These are phyloP conservation scores for Pyrochroa serraticornis DNA, from an alignment of 2,888 invertebrate species.

Conservation along the genomic window DNA sequence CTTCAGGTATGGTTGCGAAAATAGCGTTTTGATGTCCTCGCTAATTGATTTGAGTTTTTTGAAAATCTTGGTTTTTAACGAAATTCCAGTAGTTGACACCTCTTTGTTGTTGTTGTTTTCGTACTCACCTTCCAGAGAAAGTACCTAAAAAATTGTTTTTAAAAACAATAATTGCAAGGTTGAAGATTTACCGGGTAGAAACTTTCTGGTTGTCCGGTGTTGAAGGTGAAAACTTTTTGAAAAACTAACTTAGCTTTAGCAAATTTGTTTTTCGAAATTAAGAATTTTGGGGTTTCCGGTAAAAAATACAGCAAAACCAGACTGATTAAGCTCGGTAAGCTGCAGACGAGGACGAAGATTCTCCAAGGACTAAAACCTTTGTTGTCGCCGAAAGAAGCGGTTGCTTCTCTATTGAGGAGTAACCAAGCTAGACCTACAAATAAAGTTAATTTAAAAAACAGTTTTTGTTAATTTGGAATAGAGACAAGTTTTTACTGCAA, in stretches of 20 bases:
- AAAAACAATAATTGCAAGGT: constrained; percentile 26
- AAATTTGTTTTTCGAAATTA: constrained; percentile 61
- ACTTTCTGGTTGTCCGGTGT: constrained; percentile 58
- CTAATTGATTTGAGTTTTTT: constrained; percentile 30
- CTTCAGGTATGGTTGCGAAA: constrained; percentile 62
- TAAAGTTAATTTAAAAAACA: constrained; percentile 16
- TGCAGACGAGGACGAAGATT: constrained; percentile 67
- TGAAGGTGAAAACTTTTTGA: constrained; percentile 62
- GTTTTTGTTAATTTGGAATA: background rate
- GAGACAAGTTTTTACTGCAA: constrained; percentile 29
- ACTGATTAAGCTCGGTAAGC: constrained; percentile 63
- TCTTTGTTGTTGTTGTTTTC: constrained; percentile 39
- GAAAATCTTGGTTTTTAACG: constrained; percentile 13
- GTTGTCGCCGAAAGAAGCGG: constrained; percentile 44
- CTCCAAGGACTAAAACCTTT: constrained; percentile 66
- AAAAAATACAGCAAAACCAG: constrained; percentile 61
- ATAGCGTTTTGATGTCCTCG: constrained; percentile 52
- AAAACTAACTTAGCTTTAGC: constrained; percentile 62
- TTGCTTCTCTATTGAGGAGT: constrained; percentile 48
- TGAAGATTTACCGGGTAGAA: constrained; percentile 60
- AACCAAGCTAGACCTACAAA: constrained; percentile 59
- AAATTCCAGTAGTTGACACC: background rate
- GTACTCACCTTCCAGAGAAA: constrained; percentile 43
- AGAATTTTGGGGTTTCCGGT: constrained; percentile 65
- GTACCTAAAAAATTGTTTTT: constrained; percentile 36